These are phyloP conservation scores for Cryptophagus acutangulus DNA, from an alignment of 2,888 invertebrate species.

Conservation along the genomic window DNA sequence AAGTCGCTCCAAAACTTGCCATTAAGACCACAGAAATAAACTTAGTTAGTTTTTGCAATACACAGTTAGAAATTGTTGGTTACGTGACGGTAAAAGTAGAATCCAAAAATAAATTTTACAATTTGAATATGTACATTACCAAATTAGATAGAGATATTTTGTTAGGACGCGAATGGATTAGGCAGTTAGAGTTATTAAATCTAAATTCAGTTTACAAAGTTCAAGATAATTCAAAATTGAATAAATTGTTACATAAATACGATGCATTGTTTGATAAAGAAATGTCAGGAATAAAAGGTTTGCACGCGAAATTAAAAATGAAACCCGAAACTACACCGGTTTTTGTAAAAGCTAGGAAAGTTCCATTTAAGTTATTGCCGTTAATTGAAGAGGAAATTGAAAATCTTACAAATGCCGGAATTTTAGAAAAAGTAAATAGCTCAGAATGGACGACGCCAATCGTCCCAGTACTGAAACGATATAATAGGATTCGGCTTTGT, in stretches of 20 bases:
- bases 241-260: conserved; percentile 7
- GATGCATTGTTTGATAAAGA: conserved; percentile 5
- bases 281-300: conserved; percentile 8
- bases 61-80: conserved; percentile 13
- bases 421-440: conserved; percentile 17
- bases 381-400: conserved; percentile 15
- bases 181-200: conserved; percentile 4
- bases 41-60: background rate
- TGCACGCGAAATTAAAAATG: conserved; percentile 6
- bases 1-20: background rate
- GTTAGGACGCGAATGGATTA: conserved; percentile 29
- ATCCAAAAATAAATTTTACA: background rate
- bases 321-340: conserved; percentile 9
- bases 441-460: conserved; percentile 19
- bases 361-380: conserved; percentile 11
- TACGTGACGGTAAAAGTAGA: background rate
- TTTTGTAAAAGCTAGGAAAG: conserved; percentile 15
- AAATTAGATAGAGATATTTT: conserved; percentile 23
- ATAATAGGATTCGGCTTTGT: too few relatives aligned
- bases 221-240: background rate
- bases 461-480: conserved; percentile 16
- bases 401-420: conserved; percentile 13
- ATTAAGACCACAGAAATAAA: background rate
- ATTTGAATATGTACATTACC: conserved; percentile 12
- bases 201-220: conserved; percentile 4